Evolutionary conservation across 2,888 invertebrate species (phyloP), one percentile per base, ranked within the genome.

Genomic region (Pyrgus malvae): DNA sequence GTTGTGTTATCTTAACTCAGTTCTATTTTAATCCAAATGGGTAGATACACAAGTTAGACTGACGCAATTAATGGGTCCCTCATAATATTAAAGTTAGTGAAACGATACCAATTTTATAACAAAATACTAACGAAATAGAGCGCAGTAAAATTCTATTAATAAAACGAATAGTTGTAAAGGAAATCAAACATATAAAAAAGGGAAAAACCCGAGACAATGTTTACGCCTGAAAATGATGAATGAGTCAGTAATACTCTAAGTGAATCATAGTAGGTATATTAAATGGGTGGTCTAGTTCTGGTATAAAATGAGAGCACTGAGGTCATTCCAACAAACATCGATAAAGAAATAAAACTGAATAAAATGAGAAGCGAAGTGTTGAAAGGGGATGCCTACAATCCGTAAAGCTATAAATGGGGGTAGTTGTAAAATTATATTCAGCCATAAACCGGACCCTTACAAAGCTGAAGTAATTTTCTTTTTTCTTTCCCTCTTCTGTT

Each of bases 401-500:
- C 17, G 50, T 44, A 11, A 49, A 45, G 37, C 53, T 29, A 45
- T 45, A 53, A 51, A 49, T 29, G 29, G 11, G 53, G 53, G 53
- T 53, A 53, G 48, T 48, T 48, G 42, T 57, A 48, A 56, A 56
- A 56, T 56, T 53, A 53, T 57, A 53, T 57, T 51, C 44, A 27
- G 48, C 57, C 44, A 57, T 57, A 57, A 57, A 57, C 48, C 27
- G 53, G 51, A 29, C 53, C 45, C 53, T 53, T 38, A 53, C 37
- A 41, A 51, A 29, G 37, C 44, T 45, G 19, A 25, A 38, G 45
- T 45, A 37, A 45, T 53, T 53, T 29, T 45, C 35, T 64, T 67
- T 67, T 69, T 70, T 70, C 67, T 65, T 42, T 38, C 72, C 67
- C 69, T 68, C 59, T 61, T 49, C 56, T 60, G 46, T 49, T 54